A percentile compares a stretch with the other conserved stretches of the same genome.
These are phyloP conservation scores for Syngnathus floridae DNA, from an alignment of 2,113 vertebrate species.

Conservation along the genomic window DNA sequence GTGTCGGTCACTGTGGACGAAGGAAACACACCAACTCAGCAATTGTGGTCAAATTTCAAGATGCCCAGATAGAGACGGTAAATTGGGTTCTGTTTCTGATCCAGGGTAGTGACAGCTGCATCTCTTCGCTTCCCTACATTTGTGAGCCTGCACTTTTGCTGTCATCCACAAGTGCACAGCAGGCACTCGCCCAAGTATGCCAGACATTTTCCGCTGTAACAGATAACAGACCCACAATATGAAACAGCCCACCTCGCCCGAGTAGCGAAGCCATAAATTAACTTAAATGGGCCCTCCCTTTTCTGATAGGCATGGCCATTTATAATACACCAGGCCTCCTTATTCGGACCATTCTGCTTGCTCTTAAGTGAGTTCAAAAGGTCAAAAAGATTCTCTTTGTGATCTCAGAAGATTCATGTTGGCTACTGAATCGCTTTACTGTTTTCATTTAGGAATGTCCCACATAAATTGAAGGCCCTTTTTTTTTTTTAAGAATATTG, in stretches of 20 bases:
- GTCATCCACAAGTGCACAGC: constrained; percentile 37
- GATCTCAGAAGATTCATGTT: constrained; percentile 25
- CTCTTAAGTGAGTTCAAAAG: constrained; percentile 24
- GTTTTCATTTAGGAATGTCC: constrained; percentile 11
- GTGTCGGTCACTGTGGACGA: constrained; percentile 77
- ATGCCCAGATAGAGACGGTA: background rate
- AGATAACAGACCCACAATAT: constrained; percentile 52
- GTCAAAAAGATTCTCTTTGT: constrained; percentile 31
- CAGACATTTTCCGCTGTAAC: constrained; percentile 51
- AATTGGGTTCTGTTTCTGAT: constrained; percentile 5
- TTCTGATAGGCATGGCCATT: constrained; percentile 37
- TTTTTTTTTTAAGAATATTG: background rate
- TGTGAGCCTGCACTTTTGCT: constrained; percentile 20
- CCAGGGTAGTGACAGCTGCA: constrained; percentile 44
- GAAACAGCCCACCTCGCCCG: constrained; percentile 28
- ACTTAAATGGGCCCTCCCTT: constrained; percentile 47
- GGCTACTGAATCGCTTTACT: constrained; percentile 19
- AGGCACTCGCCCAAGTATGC: constrained; percentile 55
- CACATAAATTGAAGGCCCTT: background rate
- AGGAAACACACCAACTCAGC: background rate
- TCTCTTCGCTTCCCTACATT: constrained; percentile 47
- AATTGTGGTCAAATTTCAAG: background rate
- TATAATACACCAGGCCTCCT: constrained; percentile 29
- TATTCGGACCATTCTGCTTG: constrained; percentile 26
- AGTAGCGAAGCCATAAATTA: constrained; percentile 47